Conservation (phyloP, 2,797 vertebrate species). For the Synaphobranchus kaupii region DNA sequence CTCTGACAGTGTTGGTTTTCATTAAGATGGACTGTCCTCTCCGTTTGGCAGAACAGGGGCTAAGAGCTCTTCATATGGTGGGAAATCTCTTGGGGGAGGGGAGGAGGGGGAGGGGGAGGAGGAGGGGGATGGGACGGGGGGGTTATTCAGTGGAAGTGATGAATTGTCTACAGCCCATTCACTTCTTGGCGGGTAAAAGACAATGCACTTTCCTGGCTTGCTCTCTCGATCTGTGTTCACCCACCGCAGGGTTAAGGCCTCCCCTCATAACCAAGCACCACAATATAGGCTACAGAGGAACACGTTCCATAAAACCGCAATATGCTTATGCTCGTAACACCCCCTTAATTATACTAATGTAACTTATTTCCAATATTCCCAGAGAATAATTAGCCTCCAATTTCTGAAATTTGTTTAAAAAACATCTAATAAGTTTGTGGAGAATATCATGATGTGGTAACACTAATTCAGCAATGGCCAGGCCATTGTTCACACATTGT, state of each 20-base stretch:
- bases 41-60: conserved; percentile 23
- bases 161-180: conserved; percentile 25
- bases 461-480: no score
- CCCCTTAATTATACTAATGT: not conserved
- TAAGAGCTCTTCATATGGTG: conserved; percentile 30
- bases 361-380: not conserved
- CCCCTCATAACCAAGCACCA: not conserved
- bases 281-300: not conserved
- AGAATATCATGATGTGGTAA: no score
- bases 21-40: conserved; percentile 33
- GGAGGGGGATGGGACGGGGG: not conserved
- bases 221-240: conserved; percentile 10
- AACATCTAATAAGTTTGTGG: not conserved
- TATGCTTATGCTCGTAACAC: not conserved
- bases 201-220: not conserved
- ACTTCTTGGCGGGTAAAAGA: conserved; percentile 16
- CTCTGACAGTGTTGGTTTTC: conserved; percentile 23
- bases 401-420: not conserved
- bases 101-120: not conserved
- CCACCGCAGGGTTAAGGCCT: not conserved
- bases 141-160: conserved; percentile 27
- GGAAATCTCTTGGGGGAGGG: conserved; percentile 16
- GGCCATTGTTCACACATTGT: no score
- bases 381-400: not conserved
- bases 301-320: not conserved